A percentile compares a stretch with the other conserved stretches of the same genome.
phyloP scores from a whole-genome alignment of 92 coral and sea anemone species.

The Pocillopora grandis region DNA sequence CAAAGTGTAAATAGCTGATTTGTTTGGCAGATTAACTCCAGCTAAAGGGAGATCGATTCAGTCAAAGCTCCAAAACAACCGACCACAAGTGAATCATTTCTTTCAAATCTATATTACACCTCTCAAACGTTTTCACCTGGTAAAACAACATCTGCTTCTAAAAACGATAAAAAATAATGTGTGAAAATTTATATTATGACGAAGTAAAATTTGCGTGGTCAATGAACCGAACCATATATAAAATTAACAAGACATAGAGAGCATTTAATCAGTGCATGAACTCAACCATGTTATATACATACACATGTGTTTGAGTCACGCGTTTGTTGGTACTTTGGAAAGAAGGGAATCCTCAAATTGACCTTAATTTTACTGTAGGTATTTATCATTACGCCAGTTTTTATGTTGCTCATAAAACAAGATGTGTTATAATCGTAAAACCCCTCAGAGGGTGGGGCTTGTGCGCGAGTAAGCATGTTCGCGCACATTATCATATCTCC shows the following conservation, averaged over 20 bases:
- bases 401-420: background rate
- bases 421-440: background rate
- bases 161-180: background rate
- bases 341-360: slow-evolving; percentile 1
- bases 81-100: slow-evolving; percentile 58
- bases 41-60: slow-evolving; percentile 10
- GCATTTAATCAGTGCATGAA: slow-evolving; percentile 13
- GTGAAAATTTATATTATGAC: background rate
- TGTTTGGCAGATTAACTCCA: slow-evolving; percentile 12
- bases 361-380: background rate
- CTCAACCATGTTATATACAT: slow-evolving; percentile 32
- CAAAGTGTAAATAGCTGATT: slow-evolving; percentile 15
- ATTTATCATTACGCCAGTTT: slow-evolving; percentile 10
- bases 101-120: slow-evolving; percentile 5
- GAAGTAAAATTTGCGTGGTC: background rate
- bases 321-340: background rate
- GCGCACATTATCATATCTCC: slow-evolving; percentile 35
- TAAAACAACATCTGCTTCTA: slow-evolving; percentile 22
- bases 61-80: slow-evolving; percentile 61
- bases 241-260: slow-evolving; percentile 10
- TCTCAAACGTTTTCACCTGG: slow-evolving; percentile 43
- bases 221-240: slow-evolving; percentile 4
- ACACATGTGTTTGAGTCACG: background rate
- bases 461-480: slow-evolving; percentile 20
- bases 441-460: slow-evolving; percentile 40